Percentiles rank a stretch among this genome's conserved stretches.
These are phyloP conservation scores for Drosophila pandora DNA, from an alignment of 1,140 invertebrate species.

Conservation along the genomic window DNA sequence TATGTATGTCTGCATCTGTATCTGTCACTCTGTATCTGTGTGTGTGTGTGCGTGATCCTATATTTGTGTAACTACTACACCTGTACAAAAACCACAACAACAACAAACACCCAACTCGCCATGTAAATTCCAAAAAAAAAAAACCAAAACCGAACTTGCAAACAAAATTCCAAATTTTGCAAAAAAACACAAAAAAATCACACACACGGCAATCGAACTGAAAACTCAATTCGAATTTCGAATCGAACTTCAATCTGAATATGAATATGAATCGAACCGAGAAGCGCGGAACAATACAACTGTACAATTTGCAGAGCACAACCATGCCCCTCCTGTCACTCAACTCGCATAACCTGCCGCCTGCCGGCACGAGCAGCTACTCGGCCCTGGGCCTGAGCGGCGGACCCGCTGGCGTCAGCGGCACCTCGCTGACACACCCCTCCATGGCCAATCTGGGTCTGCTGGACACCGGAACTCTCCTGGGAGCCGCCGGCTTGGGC, in stretches of 20 bases:
- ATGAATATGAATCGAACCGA: constrained; percentile 46
- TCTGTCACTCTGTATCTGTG: constrained; percentile 37
- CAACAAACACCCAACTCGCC: constrained; percentile 28
- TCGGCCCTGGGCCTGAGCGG: constrained; percentile 59
- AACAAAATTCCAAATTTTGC: constrained; percentile 39
- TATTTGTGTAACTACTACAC: constrained; percentile 52
- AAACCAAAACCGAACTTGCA: constrained; percentile 17
- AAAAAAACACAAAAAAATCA: constrained; percentile 30
- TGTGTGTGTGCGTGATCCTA: constrained; percentile 45
- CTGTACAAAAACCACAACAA: constrained; percentile 50
- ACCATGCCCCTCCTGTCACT: constrained; percentile 87
- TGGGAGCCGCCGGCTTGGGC: constrained; percentile 50
- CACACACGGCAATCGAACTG: constrained; percentile 26
- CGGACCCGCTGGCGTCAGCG: constrained; percentile 31
- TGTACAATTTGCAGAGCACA: constrained; percentile 86
- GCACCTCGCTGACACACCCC: constrained; percentile 79
- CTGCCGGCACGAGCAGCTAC: constrained; percentile 79
- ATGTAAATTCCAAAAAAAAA: constrained; percentile 57
- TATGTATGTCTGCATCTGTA: constrained; percentile 61
- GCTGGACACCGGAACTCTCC: constrained; percentile 69
- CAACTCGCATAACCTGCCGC: constrained; percentile 85
- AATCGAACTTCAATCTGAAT: constrained; percentile 42
- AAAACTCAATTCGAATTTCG: constrained; percentile 43
- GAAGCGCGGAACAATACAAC: constrained; percentile 84
- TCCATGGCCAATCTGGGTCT: constrained; percentile 72